Conservation (phyloP, 1,140 invertebrate species). For the Oedothorax gibbosus region DNA sequence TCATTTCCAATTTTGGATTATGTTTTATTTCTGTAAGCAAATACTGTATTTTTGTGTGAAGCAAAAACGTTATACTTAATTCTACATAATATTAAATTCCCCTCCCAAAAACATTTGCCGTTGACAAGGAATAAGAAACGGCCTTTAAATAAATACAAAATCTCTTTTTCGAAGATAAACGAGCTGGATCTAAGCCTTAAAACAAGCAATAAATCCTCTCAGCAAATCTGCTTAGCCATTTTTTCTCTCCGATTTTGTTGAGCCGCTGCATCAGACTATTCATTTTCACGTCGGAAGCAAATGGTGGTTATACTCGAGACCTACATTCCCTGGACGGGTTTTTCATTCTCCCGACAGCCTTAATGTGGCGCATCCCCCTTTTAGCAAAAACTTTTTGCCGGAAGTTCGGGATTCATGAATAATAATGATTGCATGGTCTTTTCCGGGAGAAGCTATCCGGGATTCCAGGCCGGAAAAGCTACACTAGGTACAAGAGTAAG, state of each 20-base stretch:
- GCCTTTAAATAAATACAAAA: too few relatives aligned
- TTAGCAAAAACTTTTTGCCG: conserved; percentile 18
- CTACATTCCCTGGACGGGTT: neutral
- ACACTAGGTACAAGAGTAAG: neutral
- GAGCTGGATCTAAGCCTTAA: too few relatives aligned
- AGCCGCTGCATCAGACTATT: conserved; percentile 15
- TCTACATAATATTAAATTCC: too few relatives aligned
- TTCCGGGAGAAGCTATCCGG: conserved; percentile 29
- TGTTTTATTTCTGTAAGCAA: too few relatives aligned
- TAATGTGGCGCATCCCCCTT: conserved; percentile 17
- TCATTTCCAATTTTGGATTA: too few relatives aligned
- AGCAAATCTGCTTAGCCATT: conserved; percentile 19
- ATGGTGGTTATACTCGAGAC: conserved; percentile 7
- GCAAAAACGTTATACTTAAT: too few relatives aligned
- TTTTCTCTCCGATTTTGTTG: conserved; percentile 9
- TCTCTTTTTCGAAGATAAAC: too few relatives aligned
- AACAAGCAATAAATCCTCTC: too few relatives aligned
- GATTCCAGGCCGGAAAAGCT: conserved; percentile 19
- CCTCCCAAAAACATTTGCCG: too few relatives aligned
- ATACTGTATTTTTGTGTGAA: too few relatives aligned
- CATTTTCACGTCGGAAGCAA: conserved; percentile 22
- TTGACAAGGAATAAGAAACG: too few relatives aligned
- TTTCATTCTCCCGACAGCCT: neutral
- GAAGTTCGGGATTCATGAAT: conserved; percentile 42
- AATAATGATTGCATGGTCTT: conserved; percentile 36